Conservation (phyloP, 2,888 invertebrate species). For the Slavum lentiscoides region DNA sequence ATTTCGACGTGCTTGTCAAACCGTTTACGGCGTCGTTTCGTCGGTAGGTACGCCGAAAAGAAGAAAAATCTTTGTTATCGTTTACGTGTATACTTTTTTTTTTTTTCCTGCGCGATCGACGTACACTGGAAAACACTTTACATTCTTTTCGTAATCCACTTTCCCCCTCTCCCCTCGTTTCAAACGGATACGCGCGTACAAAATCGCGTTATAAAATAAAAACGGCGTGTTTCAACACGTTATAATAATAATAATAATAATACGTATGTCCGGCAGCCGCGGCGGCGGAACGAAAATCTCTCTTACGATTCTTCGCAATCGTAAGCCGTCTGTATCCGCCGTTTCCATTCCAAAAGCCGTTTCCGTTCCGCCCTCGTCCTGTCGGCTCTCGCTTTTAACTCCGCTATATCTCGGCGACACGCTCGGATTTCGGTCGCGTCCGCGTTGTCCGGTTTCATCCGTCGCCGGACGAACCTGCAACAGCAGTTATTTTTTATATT, state of each 20-base stretch:
- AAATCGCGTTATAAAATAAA: too few relatives aligned
- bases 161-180: too few relatives aligned
- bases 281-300: too few relatives aligned
- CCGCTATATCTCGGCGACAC: background rate
- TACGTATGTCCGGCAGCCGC: too few relatives aligned
- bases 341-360: background rate
- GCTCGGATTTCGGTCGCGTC: background rate
- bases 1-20: slow-evolving; percentile 49
- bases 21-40: slow-evolving; percentile 48
- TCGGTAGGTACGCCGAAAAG: background rate
- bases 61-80: slow-evolving; percentile 1
- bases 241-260: too few relatives aligned
- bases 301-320: background rate
- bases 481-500: too few relatives aligned
- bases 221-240: too few relatives aligned
- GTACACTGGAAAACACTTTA: too few relatives aligned
- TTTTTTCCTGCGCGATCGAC: too few relatives aligned
- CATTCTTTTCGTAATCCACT: too few relatives aligned
- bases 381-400: background rate
- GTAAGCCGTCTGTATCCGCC: background rate
- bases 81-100: too few relatives aligned
- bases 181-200: too few relatives aligned
- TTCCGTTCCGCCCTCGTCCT: background rate
- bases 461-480: slow-evolving; percentile 3
- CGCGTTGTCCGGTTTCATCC: slow-evolving; percentile 34